Base-by-base conservation (phyloP, 1,140 invertebrate genomes). In the Drusus annulatus region DNA sequence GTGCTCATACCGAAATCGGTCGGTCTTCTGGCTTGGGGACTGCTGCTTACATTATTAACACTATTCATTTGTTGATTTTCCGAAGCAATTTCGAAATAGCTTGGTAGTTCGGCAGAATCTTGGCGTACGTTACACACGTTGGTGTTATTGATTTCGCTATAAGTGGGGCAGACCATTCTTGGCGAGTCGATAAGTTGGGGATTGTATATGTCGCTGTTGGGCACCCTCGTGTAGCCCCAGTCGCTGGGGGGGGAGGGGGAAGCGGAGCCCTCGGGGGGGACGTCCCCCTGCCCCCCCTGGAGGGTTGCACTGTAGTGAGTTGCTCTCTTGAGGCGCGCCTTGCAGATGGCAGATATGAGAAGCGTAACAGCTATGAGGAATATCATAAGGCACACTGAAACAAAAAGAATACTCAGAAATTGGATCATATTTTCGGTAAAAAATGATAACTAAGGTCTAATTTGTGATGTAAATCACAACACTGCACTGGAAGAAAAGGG, bases 1-100 rank as follows among this genome's bases (percentile, higher is more conserved):
- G 79, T 54, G 45, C 82, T 73, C 54, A 80, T 76, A 7, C 82
- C 82, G 25, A 83, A 83, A 69, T 83, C 82, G 15, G 79, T 83
- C 21, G 82, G 82, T 25, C 82, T n/a, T 60, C 81, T 36, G 0
- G 60, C 69, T 21, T 79, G 81, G 2, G 79, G 63, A 36, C 73
- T 76, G 36, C 36, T 45, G 13, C 10, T 45, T 1, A 45, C 10
- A 45, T 45, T 45, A 45, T 45, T 45, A 45, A 45, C 13, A 45
- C 36, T 45, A 10, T 45, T 45, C 54, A 51, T 60, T 10, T 25
- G 74, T 8, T 13, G 36, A 28, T 25, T 78, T n/a, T 78, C 62
- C 2, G 25, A 36, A 23, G 69, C 50, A 15, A 25, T 36, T 36
- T 78, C 76, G 17, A 21, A 69, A 36, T 78, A 78, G 15, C 63